These are phyloP conservation scores for Meriones unguiculatus DNA, from an alignment of 2,113 vertebrate species.

Conservation along the genomic window DNA sequence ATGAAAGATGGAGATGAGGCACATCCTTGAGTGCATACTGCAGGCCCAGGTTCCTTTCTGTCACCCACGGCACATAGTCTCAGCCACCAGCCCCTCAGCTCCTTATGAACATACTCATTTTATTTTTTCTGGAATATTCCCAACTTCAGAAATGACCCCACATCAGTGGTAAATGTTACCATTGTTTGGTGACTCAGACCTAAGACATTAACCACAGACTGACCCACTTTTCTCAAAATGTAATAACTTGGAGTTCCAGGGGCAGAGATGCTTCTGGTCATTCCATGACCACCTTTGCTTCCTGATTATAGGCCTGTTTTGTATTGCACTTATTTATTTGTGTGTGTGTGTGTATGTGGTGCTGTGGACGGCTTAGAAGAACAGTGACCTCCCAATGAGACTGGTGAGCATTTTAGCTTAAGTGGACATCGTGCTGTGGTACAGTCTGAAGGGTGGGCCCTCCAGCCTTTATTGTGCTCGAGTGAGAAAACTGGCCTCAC, in stretches of 20 bases:
- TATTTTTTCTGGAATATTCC: conserved; percentile 1
- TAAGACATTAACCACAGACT: conserved; percentile 51
- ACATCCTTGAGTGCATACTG: rapidly evolving
- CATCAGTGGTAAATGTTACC: background rate
- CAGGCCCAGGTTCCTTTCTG: background rate
- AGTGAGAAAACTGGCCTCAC: rapidly evolving
- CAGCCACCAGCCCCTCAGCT: background rate
- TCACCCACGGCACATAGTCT: rapidly evolving
- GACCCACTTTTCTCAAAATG: conserved; percentile 64
- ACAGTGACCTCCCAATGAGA: background rate
- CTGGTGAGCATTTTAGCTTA: background rate
- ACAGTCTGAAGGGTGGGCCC: background rate
- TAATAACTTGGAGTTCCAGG: background rate
- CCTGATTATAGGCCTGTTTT: background rate
- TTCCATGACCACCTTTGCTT: background rate
- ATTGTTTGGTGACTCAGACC: conserved; percentile 60
- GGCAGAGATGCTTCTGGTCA: rapidly evolving
- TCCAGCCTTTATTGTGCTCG: rapidly evolving
- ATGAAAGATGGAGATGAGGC: rapidly evolving
- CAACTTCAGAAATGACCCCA: background rate
- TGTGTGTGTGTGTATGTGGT: background rate
- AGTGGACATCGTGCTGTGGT: rapidly evolving
- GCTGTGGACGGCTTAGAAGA: background rate
- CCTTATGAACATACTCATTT: background rate
- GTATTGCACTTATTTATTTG: background rate